These are phyloP conservation scores for Heliconius hortense DNA, from an alignment of 2,888 invertebrate species.

Conservation along the genomic window DNA sequence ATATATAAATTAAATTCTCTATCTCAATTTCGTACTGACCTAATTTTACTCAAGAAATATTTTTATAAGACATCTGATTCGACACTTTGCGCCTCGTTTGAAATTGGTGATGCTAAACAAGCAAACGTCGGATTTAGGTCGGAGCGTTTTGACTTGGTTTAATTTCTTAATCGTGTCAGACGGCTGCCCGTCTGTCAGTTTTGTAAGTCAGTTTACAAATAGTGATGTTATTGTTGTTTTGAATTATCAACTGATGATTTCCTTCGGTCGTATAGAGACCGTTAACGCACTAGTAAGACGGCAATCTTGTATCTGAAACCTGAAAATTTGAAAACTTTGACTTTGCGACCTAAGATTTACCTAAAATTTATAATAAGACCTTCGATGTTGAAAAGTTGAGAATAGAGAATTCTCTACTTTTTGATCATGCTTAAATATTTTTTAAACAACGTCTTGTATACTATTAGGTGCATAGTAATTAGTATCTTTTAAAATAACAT, in stretches of 20 bases:
- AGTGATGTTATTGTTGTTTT: background rate
- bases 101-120: background rate
- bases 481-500: background rate
- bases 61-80: background rate
- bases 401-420: too few relatives aligned
- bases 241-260: conserved; percentile 6
- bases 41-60: conserved; percentile 6
- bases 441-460: too few relatives aligned
- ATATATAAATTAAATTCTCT: background rate
- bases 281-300: background rate
- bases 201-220: conserved; percentile 11
- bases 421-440: too few relatives aligned
- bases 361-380: too few relatives aligned
- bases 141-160: background rate
- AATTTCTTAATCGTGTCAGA: conserved; percentile 19
- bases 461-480: background rate
- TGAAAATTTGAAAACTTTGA: too few relatives aligned
- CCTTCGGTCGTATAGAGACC: background rate
- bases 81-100: background rate
- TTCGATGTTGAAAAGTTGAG: too few relatives aligned
- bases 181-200: background rate
- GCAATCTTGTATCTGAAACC: too few relatives aligned
- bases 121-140: background rate
- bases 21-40: background rate
- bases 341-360: too few relatives aligned